A percentile compares a stretch with the other conserved stretches of the same genome.
Conservation (phyloP, 2,797 vertebrate species). For the Manis pentadactyla region DNA sequence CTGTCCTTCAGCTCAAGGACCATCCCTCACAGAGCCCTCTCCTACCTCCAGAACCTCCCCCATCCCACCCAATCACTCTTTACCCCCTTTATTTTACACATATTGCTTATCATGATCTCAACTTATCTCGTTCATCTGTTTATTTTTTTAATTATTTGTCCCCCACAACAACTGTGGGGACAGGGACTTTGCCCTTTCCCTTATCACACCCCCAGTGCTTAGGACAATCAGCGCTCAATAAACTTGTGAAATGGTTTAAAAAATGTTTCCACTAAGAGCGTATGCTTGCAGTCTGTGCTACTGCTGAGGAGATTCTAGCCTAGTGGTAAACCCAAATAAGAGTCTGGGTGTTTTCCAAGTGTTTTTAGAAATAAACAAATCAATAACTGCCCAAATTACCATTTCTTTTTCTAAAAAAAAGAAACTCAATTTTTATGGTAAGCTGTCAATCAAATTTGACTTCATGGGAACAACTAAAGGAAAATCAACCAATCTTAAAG, state of each 20-base stretch:
- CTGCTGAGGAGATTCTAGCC: constrained; percentile 37
- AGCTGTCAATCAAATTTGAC: constrained; percentile 52
- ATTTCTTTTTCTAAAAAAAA: not conserved
- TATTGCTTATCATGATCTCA: not conserved
- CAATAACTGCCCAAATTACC: constrained; percentile 40
- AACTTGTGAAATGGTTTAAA: constrained; percentile 39
- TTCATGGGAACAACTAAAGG: constrained; percentile 18
- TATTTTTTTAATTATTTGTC: not conserved
- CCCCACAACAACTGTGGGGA: not conserved
- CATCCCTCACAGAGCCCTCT: not conserved
- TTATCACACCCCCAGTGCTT: not conserved
- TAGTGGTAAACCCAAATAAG: constrained; percentile 47
- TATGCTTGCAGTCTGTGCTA: constrained; percentile 62
- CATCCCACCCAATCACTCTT: not conserved
- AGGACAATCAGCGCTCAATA: constrained; percentile 44
- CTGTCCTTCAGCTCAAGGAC: not conserved
- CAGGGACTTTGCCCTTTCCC: not conserved
- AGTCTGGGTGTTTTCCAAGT: constrained; percentile 58
- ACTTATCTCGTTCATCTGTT: not conserved
- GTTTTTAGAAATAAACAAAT: constrained; percentile 71
- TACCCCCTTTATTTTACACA: fast-evolving
- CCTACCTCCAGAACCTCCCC: not conserved
- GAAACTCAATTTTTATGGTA: constrained; percentile 24
- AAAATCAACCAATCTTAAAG: constrained; percentile 47
- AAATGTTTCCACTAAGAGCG: constrained; percentile 41